These are phyloP conservation scores for Rhynchomys soricoides DNA, from an alignment of 2,113 vertebrate genomes.

Conservation along the genomic window DNA sequence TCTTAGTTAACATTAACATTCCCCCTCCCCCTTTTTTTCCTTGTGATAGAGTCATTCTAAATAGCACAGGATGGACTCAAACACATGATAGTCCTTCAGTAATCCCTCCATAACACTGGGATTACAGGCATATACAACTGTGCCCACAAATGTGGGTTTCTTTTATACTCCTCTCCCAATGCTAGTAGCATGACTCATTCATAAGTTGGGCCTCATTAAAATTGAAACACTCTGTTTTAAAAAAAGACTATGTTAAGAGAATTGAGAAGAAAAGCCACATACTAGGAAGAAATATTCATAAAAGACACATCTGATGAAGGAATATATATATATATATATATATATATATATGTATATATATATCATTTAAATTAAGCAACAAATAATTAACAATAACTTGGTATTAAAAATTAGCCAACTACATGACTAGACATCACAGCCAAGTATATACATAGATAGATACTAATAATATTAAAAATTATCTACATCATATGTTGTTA, in stretches of 20 bases:
- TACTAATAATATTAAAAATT: constrained; percentile 10
- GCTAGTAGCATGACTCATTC: neutral
- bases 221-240: neutral
- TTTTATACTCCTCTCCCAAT: constrained; percentile 1
- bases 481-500: neutral
- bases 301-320: neutral
- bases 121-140: neutral
- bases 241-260: neutral
- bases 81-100: neutral
- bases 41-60: neutral
- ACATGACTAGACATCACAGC: neutral
- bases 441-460: neutral
- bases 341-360: neutral
- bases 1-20: neutral
- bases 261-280: neutral
- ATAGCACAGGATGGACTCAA: neutral
- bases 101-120: neutral
- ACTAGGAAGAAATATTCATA: constrained; percentile 26
- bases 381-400: constrained; percentile 6
- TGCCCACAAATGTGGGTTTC: neutral
- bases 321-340: neutral
- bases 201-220: neutral
- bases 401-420: constrained; percentile 8
- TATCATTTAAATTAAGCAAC: neutral
- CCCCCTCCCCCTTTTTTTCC: neutral